Conservation (phyloP, 2,113 vertebrate genomes). For the Oreocharis arfaki region DNA sequence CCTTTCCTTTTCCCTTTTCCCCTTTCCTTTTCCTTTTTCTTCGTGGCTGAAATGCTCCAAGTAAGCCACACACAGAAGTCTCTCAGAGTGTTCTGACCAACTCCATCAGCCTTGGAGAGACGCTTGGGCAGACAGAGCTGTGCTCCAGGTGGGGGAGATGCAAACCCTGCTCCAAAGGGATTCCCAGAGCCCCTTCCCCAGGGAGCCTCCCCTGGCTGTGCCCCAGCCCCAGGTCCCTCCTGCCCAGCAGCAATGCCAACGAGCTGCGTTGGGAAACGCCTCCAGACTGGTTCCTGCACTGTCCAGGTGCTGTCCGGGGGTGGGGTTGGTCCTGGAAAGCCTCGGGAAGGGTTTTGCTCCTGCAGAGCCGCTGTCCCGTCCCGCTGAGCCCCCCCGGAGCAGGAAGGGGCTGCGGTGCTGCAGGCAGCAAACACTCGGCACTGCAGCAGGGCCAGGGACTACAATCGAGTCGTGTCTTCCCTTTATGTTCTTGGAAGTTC, state of each 20-base stretch:
- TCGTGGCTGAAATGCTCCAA: not conserved
- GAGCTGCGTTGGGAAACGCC: not conserved
- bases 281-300: fast-evolving
- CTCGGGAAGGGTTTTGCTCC: not conserved
- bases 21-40: not conserved
- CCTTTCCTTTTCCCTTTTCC: no score
- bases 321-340: not conserved
- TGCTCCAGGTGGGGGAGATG: not conserved
- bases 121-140: not conserved
- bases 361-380: fast-evolving
- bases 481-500: not conserved
- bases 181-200: not conserved
- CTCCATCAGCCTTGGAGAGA: not conserved
- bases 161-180: not conserved
- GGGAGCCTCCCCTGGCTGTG: fast-evolving
- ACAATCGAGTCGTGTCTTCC: not conserved
- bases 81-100: not conserved
- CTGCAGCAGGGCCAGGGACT: not conserved
- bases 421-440: not conserved
- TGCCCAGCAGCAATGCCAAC: not conserved
- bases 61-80: not conserved
- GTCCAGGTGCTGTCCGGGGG: fast-evolving
- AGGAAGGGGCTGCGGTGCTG: not conserved
- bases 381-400: not conserved
- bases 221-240: not conserved